Conservation (phyloP, 2,113 vertebrate species). For the Elachura formosa region DNA sequence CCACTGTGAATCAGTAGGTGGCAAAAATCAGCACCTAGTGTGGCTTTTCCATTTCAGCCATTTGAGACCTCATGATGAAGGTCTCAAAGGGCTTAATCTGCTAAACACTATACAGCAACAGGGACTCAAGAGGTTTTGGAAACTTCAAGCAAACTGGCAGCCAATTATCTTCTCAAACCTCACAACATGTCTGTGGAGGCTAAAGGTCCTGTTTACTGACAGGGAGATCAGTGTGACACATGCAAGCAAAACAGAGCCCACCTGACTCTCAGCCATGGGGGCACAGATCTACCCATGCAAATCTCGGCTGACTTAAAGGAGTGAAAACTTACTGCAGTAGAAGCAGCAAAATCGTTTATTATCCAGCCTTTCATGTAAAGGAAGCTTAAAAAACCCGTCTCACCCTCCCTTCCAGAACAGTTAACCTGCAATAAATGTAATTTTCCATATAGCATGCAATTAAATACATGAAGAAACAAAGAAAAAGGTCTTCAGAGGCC, state of each 20-base stretch:
- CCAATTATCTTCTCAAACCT: neutral
- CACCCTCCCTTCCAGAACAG: neutral
- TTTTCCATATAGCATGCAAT: neutral
- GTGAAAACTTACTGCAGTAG: neutral
- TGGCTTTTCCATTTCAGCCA: neutral
- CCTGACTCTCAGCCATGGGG: neutral
- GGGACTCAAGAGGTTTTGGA: neutral
- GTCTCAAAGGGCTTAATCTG: neutral
- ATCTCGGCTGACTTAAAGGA: neutral
- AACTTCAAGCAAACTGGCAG: neutral
- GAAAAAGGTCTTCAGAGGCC: neutral
- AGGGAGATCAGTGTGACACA: neutral
- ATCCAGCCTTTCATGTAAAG: neutral
- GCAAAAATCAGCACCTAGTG: neutral
- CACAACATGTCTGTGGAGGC: neutral
- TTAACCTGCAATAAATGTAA: neutral
- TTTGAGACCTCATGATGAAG: accelerated
- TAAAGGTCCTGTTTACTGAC: neutral
- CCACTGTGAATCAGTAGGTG: neutral
- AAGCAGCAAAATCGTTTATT: neutral
- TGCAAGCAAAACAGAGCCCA: neutral
- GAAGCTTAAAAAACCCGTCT: neutral
- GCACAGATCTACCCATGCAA: neutral
- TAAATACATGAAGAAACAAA: neutral
- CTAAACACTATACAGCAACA: neutral